Evolutionary conservation across 1,140 invertebrate genomes (phyloP), one percentile per base, ranked within the genome.

Genomic region (Trigoniulus corallinus): DNA sequence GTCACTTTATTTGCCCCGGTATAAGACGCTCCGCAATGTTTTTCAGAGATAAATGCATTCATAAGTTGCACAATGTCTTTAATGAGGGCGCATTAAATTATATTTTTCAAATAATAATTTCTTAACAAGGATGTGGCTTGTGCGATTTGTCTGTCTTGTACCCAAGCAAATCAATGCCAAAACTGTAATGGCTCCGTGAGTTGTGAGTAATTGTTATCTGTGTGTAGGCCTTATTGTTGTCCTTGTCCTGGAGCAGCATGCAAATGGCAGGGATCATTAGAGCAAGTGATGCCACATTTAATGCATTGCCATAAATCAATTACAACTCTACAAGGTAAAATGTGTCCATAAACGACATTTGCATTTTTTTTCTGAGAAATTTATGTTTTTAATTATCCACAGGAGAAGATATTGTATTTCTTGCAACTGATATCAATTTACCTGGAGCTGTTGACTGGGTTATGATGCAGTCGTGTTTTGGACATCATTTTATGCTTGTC

Each of bases 401-500:
- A 76, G 78, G 78, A 45, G 95, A 99, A 71, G 96, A 99, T 65
- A 99, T 99, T 62, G 95, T 99, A 39, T 99, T 99, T 67, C 72
- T 99, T 56, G 96, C 95, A 1, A 99, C 96, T 39, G 96, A 99
- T 70, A 99, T 99, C 47, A 98, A 98, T 72, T 74, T 99, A 54
- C 93, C 94, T 45, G 96, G 96, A 52, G 96, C 95, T 50, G 96
- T 99, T 1, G 96, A 99, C 66, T 99, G 96, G 96, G 96, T 98
- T 0, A 99, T 98, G 95, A 98, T 99, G 93, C 95, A 99, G 66
- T 94, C 89, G 10, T 98, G 95, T 70, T 99, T 97, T 67, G 88
- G 88, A 49, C 89, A 96, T 64, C 87, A 98, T 69, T 99, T 98
- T 65, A 98, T 99, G 94, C 74, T 99, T 51, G 93, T 99, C 18